phyloP scores from a whole-genome alignment of 35 echinoderm and acorn worm species.

The Antedon bifida region DNA sequence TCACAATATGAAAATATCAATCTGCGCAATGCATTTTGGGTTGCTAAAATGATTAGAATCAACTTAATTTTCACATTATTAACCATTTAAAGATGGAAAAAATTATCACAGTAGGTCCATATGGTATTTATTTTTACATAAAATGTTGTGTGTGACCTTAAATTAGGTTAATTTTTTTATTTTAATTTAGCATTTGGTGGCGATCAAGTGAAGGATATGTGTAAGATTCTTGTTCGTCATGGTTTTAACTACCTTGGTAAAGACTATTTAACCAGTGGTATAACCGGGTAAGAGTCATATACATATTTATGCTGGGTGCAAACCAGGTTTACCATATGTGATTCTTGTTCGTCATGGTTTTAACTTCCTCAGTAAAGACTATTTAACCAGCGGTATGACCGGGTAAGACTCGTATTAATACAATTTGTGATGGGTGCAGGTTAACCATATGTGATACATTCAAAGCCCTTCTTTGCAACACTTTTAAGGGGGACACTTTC shows the following conservation, averaged over 20 bases:
- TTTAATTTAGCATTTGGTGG: conserved; percentile 85
- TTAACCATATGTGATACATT: conserved; percentile 9
- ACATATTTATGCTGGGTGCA: conserved; percentile 17
- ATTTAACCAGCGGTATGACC: conserved; percentile 84
- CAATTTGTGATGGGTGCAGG: conserved; percentile 41
- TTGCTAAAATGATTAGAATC: too few relatives aligned
- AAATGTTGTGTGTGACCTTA: too few relatives aligned
- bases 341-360: conserved; percentile 77
- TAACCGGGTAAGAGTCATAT: conserved; percentile 71
- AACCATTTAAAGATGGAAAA: too few relatives aligned
- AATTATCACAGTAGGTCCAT: too few relatives aligned
- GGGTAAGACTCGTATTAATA: conserved; percentile 40
- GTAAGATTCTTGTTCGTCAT: conserved; percentile 61
- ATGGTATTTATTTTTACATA: too few relatives aligned
- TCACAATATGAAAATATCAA: too few relatives aligned
- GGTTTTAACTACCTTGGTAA: conserved; percentile 94
- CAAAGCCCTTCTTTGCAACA: too few relatives aligned
- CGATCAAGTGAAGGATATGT: conserved; percentile 87
- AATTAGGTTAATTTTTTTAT: not conserved
- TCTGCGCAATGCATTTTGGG: too few relatives aligned
- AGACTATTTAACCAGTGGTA: conserved; percentile 82
- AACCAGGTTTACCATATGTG: conserved; percentile 84
- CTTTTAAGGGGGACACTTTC: too few relatives aligned
- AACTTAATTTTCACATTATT: too few relatives aligned
- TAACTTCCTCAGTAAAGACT: conserved; percentile 90